phyloP scores from a whole-genome alignment of 2,888 invertebrate genomes.

The Drosophila histrio region DNA sequence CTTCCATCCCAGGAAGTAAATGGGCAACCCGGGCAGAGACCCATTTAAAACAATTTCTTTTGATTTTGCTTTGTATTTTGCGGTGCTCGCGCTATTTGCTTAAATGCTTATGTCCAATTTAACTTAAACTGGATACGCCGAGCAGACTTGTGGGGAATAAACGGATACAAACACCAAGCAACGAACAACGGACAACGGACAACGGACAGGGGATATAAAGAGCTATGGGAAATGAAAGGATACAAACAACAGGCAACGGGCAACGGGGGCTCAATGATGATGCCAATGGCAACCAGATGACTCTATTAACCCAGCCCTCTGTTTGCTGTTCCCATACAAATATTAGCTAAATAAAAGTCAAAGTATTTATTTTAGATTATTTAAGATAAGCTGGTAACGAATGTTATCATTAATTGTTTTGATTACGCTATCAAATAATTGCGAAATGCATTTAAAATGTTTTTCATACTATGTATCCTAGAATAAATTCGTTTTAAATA shows the following conservation, averaged over 20 bases:
- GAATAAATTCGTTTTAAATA: too few relatives aligned
- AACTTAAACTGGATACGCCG: slow-evolving; percentile 22
- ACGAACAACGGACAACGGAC: too few relatives aligned
- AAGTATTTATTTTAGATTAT: too few relatives aligned
- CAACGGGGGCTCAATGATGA: slow-evolving; percentile 12
- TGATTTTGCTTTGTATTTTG: slow-evolving; percentile 55
- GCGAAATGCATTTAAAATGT: too few relatives aligned
- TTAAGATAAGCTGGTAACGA: too few relatives aligned
- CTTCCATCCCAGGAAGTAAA: neutral
- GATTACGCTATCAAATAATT: too few relatives aligned
- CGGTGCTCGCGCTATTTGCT: slow-evolving; percentile 51
- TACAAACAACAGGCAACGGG: neutral
- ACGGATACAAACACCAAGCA: neutral
- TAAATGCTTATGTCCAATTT: slow-evolving; percentile 58
- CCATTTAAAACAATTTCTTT: slow-evolving; percentile 59
- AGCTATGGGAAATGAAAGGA: neutral
- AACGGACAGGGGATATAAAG: neutral
- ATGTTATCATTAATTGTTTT: too few relatives aligned
- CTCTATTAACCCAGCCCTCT: slow-evolving; percentile 29
- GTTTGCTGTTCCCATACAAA: neutral
- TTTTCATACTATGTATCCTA: too few relatives aligned
- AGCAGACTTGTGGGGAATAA: neutral
- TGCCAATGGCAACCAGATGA: slow-evolving; percentile 36
- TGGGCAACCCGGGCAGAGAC: neutral
- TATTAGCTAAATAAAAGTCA: slow-evolving; percentile 7